A percentile compares a stretch with the other conserved stretches of the same genome.
Evolutionary conservation across 2,797 vertebrate genomes (phyloP).

Genomic region (Momotus momota): DNA sequence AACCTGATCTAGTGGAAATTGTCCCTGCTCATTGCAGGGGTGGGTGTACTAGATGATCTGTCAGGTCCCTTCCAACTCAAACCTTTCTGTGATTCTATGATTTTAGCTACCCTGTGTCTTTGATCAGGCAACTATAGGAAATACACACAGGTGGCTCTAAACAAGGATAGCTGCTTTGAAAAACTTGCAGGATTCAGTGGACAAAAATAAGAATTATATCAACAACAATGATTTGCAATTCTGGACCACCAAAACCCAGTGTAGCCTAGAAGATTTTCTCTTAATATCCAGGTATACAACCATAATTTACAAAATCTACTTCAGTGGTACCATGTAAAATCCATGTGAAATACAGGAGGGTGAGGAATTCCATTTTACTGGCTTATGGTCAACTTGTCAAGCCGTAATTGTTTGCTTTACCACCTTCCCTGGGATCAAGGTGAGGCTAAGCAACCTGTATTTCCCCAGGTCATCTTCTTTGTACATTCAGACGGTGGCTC

Average conservation of each 20-base stretch:
- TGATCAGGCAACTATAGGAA: neutral
- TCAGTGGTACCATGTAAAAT: neutral
- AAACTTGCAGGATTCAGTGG: neutral
- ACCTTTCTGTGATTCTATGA: neutral
- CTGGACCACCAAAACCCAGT: neutral
- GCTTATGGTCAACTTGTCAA: neutral
- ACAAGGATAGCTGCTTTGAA: neutral
- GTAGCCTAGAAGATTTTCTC: neutral
- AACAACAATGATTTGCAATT: neutral
- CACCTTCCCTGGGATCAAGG: neutral
- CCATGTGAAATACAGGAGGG: neutral
- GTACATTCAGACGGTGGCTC: neutral
- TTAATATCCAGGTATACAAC: neutral
- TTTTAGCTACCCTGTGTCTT: neutral
- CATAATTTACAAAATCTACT: neutral
- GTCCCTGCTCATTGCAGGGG: neutral
- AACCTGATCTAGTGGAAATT: neutral
- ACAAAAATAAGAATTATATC: neutral
- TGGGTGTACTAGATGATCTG: neutral
- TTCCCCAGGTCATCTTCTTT: neutral
- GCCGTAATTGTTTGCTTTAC: neutral
- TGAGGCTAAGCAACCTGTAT: neutral
- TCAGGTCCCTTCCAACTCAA: neutral
- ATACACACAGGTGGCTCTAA: neutral
- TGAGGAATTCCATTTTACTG: neutral